Evolutionary conservation across 2,113 vertebrate genomes (phyloP).

Genomic region (Chauna torquata): DNA sequence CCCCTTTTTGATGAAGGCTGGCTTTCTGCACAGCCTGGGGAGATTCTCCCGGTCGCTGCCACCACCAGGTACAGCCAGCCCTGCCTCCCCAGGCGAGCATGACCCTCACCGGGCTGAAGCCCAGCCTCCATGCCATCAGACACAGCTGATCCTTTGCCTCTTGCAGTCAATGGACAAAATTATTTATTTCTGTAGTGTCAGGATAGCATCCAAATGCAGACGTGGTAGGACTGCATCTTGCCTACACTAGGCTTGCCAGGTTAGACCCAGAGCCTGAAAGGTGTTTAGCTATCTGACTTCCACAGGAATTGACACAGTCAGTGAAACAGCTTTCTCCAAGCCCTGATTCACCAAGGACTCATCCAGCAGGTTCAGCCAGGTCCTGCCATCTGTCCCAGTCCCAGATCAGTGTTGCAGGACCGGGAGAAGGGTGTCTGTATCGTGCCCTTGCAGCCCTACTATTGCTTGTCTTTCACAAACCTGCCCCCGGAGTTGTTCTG

Average conservation of each 20-base stretch:
- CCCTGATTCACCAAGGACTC: neutral
- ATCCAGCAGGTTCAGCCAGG: neutral
- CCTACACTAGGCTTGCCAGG: neutral
- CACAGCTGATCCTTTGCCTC: neutral
- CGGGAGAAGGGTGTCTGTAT: neutral
- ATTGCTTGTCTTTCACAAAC: neutral
- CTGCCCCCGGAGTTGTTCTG: neutral
- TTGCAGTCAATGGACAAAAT: neutral
- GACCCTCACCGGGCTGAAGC: neutral
- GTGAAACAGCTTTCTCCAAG: neutral
- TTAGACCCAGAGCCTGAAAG: neutral
- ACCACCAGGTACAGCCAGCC: accelerated
- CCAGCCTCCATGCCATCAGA: accelerated
- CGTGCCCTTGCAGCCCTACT: neutral
- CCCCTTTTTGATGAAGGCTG: neutral
- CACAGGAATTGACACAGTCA: neutral
- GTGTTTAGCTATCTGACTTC: neutral
- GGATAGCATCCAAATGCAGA: neutral
- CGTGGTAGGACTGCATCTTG: neutral
- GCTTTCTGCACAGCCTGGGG: neutral
- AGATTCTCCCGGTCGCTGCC: neutral
- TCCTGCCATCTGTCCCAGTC: neutral
- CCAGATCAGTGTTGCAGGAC: neutral
- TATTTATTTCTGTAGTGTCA: neutral
- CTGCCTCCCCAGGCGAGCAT: accelerated